Evolutionary conservation across 2,888 invertebrate genomes (phyloP).

Genomic region (Poecilobothrus nobilitatus): DNA sequence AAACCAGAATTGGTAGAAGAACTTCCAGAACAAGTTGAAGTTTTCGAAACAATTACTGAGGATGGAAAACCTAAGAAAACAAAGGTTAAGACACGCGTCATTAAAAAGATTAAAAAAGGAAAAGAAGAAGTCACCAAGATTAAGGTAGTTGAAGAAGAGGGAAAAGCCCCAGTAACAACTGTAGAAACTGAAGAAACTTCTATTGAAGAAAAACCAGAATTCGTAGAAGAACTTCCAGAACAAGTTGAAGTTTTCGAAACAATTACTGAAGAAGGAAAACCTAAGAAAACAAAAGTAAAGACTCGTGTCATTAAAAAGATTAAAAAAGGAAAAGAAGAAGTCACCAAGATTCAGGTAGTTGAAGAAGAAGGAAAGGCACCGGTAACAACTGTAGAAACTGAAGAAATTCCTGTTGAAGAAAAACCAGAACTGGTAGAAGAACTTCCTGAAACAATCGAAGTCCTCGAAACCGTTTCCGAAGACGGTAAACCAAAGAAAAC

Average conservation of each 20-base stretch:
- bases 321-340: conserved; percentile 31
- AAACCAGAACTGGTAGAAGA: conserved; percentile 31
- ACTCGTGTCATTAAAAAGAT: conserved; percentile 36
- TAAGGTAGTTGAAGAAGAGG: conserved; percentile 40
- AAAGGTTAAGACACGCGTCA: conserved; percentile 25
- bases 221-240: conserved; percentile 20
- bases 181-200: conserved; percentile 28
- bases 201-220: conserved; percentile 17
- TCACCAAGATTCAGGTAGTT: conserved; percentile 34
- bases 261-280: conserved; percentile 29
- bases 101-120: conserved; percentile 36
- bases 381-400: conserved; percentile 32
- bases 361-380: conserved; percentile 34
- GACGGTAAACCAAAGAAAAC: conserved; percentile 29
- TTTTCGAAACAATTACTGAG: conserved; percentile 42
- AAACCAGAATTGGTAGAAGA: conserved; percentile 21
- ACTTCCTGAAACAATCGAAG: conserved; percentile 32
- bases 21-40: conserved; percentile 32
- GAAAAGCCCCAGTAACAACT: conserved; percentile 34
- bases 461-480: conserved; percentile 23
- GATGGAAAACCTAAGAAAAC: conserved; percentile 29
- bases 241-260: conserved; percentile 27
- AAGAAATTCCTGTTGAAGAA: conserved; percentile 31
- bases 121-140: conserved; percentile 40
- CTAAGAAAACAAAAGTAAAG: conserved; percentile 32